Evolutionary conservation across 1,140 invertebrate genomes (phyloP), one percentile per base, ranked within the genome.

Genomic region (Atopsyche davidsoni): DNA sequence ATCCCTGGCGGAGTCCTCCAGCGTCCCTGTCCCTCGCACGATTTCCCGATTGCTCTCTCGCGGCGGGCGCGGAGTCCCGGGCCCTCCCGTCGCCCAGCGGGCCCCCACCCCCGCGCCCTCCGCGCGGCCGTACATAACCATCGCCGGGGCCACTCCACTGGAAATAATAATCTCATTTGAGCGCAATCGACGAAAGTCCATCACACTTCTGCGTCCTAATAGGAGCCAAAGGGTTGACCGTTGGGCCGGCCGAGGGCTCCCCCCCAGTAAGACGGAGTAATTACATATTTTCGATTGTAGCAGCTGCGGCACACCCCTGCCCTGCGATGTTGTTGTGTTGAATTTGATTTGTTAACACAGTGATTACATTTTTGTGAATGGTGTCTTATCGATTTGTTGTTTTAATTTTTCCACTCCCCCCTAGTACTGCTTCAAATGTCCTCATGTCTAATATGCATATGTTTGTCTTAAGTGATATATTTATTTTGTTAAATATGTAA

Each of bases 141-240:
- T 3, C 45, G 32, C 45, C 10, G 3, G 19, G 46, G 21, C 38
- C 43, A 47, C 48, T 50, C 47, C 47, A 4, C 43, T 46, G 47
- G 43, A 57, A 47, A 56, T 57, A 57, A 57, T 57, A 48, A 57
- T 57, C 54, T 52, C 54, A 48, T 57, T 57, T 52, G 54, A 52
- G 54, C 32, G 25, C 54, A 48, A 52, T 57, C 49, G 54, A 55
- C 53, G 40, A 55, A 50, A 55, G 31, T 55, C 53, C 53, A 51
- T 55, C 53, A 51, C 48, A 51, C 47, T 55, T 51, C 21, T 42
- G 34, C 24, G 44, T 28, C 43, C 43, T 46, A 51, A 50, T 51
- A 57, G 23, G 46, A 53, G 50, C 50, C 50, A 57, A 57, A 57
- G 55, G 55, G 55, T 57, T 57, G 46, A 46, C 42, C 54, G 40